phyloP scores from a whole-genome alignment of 2,113 vertebrate genomes.

The Solea solea region DNA sequence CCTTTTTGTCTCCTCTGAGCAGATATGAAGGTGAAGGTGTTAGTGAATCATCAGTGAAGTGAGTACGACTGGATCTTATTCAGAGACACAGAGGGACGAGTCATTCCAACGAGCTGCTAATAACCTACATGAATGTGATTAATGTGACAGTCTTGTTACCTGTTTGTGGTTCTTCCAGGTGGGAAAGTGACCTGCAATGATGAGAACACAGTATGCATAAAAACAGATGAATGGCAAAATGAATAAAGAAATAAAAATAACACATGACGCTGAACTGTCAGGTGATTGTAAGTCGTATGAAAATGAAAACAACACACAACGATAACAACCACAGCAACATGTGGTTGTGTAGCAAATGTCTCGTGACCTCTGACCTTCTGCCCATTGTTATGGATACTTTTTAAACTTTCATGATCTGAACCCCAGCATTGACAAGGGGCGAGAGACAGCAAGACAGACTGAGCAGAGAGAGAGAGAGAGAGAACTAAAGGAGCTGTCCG shows the following conservation, averaged over 20 bases:
- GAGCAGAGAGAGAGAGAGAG: not conserved
- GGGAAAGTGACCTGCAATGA: constrained; percentile 97
- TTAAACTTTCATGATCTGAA: too few relatives aligned
- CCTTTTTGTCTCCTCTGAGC: constrained; percentile 28
- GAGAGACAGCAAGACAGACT: not conserved
- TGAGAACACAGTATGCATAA: constrained; percentile 75
- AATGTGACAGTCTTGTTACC: constrained; percentile 85
- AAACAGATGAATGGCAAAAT: constrained; percentile 2
- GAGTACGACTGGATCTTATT: constrained; percentile 19
- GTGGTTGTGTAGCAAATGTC: too few relatives aligned
- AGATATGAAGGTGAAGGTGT: constrained; percentile 11
- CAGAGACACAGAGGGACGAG: too few relatives aligned
- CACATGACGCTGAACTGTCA: too few relatives aligned
- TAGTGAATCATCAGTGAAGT: constrained; percentile 41
- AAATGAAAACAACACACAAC: not conserved
- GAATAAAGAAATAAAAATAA: constrained; percentile 9
- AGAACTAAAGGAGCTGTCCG: constrained; percentile 52
- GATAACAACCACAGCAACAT: too few relatives aligned
- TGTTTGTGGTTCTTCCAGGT: constrained; percentile 98
- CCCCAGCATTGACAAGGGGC: constrained; percentile 7
- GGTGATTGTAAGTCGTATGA: not conserved
- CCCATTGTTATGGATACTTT: too few relatives aligned
- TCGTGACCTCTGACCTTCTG: too few relatives aligned
- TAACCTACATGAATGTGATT: constrained; percentile 27
- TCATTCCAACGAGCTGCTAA: too few relatives aligned